Percentiles rank a stretch among this genome's conserved stretches.
These are phyloP conservation scores for Dynastes maya DNA, from an alignment of 2,888 invertebrate species.

Conservation along the genomic window DNA sequence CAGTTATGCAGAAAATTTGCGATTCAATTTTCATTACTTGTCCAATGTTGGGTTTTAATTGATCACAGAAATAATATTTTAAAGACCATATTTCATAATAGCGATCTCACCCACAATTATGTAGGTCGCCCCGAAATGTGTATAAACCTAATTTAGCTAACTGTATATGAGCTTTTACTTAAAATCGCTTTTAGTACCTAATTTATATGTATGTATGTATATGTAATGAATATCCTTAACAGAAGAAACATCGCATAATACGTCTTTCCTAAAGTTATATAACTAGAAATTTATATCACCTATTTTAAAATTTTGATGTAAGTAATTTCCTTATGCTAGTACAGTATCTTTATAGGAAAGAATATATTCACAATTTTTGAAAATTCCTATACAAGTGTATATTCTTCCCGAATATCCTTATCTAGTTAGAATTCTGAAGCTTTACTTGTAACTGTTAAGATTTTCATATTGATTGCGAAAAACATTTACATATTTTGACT, in stretches of 20 bases:
- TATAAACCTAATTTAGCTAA: no score
- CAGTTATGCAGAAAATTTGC: no score
- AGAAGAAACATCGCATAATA: not conserved
- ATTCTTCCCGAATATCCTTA: conserved; percentile 21
- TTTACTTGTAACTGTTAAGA: conserved; percentile 3
- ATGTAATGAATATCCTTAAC: not conserved
- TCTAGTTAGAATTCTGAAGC: conserved; percentile 41
- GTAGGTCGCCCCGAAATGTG: not conserved
- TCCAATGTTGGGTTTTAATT: no score
- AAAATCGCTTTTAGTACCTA: no score
- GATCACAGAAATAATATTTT: no score
- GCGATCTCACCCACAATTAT: no score
- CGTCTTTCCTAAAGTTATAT: not conserved
- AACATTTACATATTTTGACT: not conserved
- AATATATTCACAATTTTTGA: conserved; percentile 1
- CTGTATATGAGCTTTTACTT: no score
- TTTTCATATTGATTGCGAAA: conserved; percentile 15
- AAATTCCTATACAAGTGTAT: not conserved
- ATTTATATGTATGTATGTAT: no score
- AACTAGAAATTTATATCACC: not conserved
- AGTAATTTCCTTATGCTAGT: not conserved
- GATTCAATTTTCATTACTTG: no score
- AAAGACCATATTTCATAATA: no score
- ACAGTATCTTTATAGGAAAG: not conserved
- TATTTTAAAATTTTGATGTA: conserved; percentile 9